Evolutionary conservation across 2,888 invertebrate genomes (phyloP).

Genomic region (Hydraecia micacea): DNA sequence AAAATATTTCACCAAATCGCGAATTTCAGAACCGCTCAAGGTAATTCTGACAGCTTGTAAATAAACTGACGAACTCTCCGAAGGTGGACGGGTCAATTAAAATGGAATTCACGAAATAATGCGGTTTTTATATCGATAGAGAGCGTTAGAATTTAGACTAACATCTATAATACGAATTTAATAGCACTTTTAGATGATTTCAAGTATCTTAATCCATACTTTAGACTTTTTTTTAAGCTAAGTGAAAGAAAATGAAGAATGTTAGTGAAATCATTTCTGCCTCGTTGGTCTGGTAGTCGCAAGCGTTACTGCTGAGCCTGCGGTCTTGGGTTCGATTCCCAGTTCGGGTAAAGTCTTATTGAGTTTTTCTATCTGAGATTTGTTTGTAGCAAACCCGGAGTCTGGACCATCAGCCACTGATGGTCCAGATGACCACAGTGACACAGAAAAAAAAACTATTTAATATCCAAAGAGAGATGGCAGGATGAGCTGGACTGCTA

Average conservation of each 20-base stretch:
- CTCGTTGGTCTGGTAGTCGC: background rate
- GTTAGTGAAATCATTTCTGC: background rate
- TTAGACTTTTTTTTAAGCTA: background rate
- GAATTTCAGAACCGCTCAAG: background rate
- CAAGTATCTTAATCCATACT: background rate
- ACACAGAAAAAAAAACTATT: too few relatives aligned
- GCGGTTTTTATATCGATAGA: conserved; percentile 11
- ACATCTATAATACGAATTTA: conserved; percentile 6
- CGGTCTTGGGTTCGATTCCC: background rate
- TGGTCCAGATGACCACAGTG: background rate
- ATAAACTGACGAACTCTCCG: conserved; percentile 45
- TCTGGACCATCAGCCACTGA: background rate
- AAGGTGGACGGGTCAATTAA: conserved; percentile 58
- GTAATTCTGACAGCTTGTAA: conserved; percentile 43
- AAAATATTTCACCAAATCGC: conserved; percentile 10
- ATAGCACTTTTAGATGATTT: background rate
- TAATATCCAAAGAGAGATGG: too few relatives aligned
- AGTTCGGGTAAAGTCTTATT: background rate
- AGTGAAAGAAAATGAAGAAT: background rate
- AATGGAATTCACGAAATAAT: conserved; percentile 45
- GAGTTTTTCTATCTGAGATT: background rate
- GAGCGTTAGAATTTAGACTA: conserved; percentile 25
- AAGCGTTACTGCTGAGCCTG: background rate
- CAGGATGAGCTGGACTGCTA: too few relatives aligned
- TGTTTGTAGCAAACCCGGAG: background rate